Evolutionary conservation across 2,113 vertebrate species (phyloP).

Genomic region (Campylomormyrus tamandua): DNA sequence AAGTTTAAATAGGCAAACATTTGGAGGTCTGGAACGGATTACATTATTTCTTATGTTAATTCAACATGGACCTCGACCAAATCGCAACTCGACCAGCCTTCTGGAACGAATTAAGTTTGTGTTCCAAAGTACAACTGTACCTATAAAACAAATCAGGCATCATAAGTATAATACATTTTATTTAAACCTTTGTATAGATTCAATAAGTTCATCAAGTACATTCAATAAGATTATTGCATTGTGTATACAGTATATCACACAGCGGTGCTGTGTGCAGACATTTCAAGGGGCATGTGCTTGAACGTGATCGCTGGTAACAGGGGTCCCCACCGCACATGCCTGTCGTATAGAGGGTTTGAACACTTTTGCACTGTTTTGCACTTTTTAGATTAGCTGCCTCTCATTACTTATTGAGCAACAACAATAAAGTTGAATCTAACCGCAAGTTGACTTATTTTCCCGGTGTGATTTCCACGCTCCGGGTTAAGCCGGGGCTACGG

Average conservation of each 20-base stretch:
- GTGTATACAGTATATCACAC: background rate
- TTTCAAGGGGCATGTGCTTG: background rate
- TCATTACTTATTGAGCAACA: background rate
- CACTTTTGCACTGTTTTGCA: background rate
- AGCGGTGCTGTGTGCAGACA: background rate
- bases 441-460: background rate
- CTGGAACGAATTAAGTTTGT: no score
- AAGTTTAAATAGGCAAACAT: no score
- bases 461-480: background rate
- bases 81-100: no score
- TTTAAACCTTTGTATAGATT: background rate
- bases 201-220: background rate
- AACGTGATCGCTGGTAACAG: background rate
- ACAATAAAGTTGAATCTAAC: background rate
- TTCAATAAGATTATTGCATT: background rate
- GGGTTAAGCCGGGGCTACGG: background rate
- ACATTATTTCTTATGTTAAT: no score
- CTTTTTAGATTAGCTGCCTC: background rate
- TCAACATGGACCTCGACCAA: no score
- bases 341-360: background rate
- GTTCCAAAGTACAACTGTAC: background rate
- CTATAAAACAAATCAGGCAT: background rate
- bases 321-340: background rate
- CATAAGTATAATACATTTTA: background rate
- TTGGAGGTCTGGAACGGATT: no score